Conservation (phyloP, 2,888 invertebrate genomes). For the Leptinotarsa peninsularis region DNA sequence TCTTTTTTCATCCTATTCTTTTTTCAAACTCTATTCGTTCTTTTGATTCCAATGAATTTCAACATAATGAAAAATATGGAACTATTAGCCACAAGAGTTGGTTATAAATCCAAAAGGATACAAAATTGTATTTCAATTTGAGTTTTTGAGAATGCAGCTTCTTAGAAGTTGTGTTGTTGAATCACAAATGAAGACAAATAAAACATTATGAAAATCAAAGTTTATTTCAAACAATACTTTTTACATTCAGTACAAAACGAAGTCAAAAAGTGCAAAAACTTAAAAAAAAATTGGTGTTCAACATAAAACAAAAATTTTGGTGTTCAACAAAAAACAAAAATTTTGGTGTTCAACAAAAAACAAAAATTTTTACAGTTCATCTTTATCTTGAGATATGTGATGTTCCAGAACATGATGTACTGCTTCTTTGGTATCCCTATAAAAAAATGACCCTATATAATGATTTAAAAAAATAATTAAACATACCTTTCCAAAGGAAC, state of each 20-base stretch:
- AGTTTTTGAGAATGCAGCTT: too few species aligned
- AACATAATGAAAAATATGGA: too few species aligned
- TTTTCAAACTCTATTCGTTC: too few species aligned
- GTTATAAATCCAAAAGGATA: too few species aligned
- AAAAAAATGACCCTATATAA: slow-evolving; percentile 7
- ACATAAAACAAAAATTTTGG: not conserved
- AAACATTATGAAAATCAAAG: not conserved
- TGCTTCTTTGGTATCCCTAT: slow-evolving; percentile 40
- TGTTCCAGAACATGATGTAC: slow-evolving; percentile 27
- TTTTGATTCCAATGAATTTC: too few species aligned
- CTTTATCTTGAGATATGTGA: slow-evolving; percentile 30
- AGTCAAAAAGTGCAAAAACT: not conserved
- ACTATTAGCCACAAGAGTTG: too few species aligned
- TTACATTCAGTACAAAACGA: too few species aligned
- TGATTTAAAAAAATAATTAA: too few species aligned
- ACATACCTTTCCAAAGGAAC: slow-evolving; percentile 35
- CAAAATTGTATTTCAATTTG: too few species aligned
- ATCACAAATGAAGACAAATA: not conserved
- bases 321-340: too few species aligned
- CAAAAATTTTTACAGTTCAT: slow-evolving; percentile 24
- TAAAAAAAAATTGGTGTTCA: not conserved
- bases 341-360: not conserved
- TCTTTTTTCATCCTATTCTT: too few species aligned
- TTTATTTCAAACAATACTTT: not conserved
- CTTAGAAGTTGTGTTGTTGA: too few species aligned